Evolutionary conservation across 2,888 invertebrate species (phyloP).

Genomic region (Euzophera pinguis): DNA sequence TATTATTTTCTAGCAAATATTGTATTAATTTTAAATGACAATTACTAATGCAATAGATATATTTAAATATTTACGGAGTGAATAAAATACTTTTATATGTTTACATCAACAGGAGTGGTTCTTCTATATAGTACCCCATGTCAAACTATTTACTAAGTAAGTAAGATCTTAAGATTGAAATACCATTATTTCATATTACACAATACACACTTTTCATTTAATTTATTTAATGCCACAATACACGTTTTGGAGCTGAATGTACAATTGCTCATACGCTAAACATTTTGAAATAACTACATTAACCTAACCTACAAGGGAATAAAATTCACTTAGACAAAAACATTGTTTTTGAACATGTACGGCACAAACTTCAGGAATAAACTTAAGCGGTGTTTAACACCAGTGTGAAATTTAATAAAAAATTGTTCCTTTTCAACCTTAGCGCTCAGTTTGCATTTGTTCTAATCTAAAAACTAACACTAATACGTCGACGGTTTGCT

Average conservation of each 20-base stretch:
- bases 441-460: conserved; percentile 36
- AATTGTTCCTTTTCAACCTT: conserved; percentile 77
- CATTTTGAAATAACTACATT: neutral
- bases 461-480: conserved; percentile 39
- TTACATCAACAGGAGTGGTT: no score
- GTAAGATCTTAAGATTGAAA: no score
- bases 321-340: neutral
- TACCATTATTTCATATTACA: neutral
- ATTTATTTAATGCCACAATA: conserved; percentile 51
- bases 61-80: no score
- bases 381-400: conserved; percentile 5
- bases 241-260: conserved; percentile 38
- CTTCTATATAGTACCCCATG: neutral
- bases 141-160: neutral
- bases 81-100: no score
- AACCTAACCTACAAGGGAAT: neutral
- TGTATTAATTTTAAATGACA: neutral
- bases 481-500: conserved; percentile 71
- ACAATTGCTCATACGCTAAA: conserved; percentile 18
- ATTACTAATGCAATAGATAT: no score
- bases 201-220: neutral
- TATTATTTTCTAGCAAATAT: neutral
- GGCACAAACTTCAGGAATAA: neutral
- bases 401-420: conserved; percentile 19
- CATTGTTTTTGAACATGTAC: conserved; percentile 8